These are phyloP conservation scores for Ciconia nigra DNA, from an alignment of 2,797 vertebrate species.

Conservation along the genomic window DNA sequence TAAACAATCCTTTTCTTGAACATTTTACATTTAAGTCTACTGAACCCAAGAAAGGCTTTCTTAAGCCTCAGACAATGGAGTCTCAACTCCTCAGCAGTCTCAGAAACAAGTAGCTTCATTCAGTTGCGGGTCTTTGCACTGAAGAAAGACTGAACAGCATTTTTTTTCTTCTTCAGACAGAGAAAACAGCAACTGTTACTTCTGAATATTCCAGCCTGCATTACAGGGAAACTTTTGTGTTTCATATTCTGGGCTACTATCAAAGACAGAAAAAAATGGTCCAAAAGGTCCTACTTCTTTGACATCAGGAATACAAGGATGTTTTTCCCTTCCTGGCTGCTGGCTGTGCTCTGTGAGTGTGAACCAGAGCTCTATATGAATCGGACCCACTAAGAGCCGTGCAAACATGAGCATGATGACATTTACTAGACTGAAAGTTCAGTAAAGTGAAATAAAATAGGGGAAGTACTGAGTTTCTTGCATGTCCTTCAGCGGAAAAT, in stretches of 20 bases:
- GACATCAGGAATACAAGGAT: neutral
- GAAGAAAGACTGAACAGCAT: neutral
- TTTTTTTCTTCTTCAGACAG: neutral
- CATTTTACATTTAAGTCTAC: neutral
- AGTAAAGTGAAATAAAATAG: neutral
- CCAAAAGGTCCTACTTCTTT: neutral
- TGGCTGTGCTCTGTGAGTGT: neutral
- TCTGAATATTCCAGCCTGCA: neutral
- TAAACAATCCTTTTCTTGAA: neutral
- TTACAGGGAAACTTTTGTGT: neutral
- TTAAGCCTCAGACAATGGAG: neutral
- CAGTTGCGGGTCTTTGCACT: neutral
- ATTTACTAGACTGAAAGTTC: neutral
- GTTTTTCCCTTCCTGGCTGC: neutral
- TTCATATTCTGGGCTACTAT: neutral
- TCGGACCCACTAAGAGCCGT: neutral
- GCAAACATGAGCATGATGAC: neutral
- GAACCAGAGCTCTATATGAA: neutral
- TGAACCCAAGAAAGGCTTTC: neutral
- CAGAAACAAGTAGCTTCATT: neutral
- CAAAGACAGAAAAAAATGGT: neutral
- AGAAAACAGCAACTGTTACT: neutral
- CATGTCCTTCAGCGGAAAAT: neutral
- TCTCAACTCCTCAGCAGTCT: neutral
- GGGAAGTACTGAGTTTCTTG: neutral